Evolutionary conservation across 2,888 invertebrate species (phyloP).

Genomic region (Geotrupes spiniger): DNA sequence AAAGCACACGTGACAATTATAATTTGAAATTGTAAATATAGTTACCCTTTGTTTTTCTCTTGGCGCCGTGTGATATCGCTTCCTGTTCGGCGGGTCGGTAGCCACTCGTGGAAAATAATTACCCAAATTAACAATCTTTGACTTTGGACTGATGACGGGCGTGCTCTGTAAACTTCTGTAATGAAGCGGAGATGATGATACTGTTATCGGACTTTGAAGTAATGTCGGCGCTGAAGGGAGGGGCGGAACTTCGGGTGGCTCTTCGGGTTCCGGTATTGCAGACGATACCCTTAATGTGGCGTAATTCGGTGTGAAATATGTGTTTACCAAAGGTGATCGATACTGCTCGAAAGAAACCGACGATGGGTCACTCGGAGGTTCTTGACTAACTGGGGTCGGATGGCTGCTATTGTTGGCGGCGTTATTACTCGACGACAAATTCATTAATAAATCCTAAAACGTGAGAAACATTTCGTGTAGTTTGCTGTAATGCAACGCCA

Average conservation of each 20-base stretch:
- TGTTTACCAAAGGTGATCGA: slow-evolving; percentile 54
- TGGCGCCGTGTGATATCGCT: slow-evolving; percentile 59
- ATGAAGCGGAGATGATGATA: slow-evolving; percentile 39
- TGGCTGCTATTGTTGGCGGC: slow-evolving; percentile 43
- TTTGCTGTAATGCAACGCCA: no score
- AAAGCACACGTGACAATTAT: no score
- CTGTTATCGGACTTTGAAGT: slow-evolving; percentile 29
- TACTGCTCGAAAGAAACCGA: slow-evolving; percentile 53
- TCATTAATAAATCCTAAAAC: slow-evolving; percentile 57
- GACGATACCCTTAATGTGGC: slow-evolving; percentile 48
- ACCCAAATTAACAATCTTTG: slow-evolving; percentile 47
- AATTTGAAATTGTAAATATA: no score
- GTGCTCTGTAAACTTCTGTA: slow-evolving; percentile 48
- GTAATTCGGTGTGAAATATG: slow-evolving; percentile 55
- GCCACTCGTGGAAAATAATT: slow-evolving; percentile 47
- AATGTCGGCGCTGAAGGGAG: slow-evolving; percentile 22
- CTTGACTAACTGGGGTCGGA: slow-evolving; percentile 48
- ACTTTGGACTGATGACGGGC: slow-evolving; percentile 44
- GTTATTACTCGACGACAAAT: slow-evolving; percentile 55
- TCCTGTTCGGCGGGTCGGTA: slow-evolving; percentile 52
- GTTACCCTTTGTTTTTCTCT: slow-evolving; percentile 59
- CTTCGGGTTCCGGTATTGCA: slow-evolving; percentile 34
- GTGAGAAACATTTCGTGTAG: no score
- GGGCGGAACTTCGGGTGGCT: slow-evolving; percentile 37
- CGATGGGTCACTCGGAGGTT: slow-evolving; percentile 44